phyloP scores from a whole-genome alignment of 2,888 invertebrate species.

The Nowickia ferox region DNA sequence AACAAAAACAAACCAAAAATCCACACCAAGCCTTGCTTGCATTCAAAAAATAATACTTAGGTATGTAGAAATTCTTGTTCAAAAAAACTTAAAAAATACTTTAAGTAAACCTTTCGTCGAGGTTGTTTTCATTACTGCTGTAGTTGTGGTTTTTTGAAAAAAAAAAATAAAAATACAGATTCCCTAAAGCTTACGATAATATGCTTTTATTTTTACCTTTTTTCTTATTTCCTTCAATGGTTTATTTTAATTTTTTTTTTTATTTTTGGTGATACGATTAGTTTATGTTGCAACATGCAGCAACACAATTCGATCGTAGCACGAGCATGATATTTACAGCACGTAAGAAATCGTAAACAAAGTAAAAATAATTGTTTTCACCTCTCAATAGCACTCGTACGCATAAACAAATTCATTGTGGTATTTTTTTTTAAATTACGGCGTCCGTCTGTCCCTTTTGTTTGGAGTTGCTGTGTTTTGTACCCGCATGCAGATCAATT shows the following conservation, averaged over 20 bases:
- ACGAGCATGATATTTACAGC: slow-evolving; percentile 59
- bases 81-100: slow-evolving; percentile 4
- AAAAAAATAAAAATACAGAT: slow-evolving; percentile 9
- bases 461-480: slow-evolving; percentile 22
- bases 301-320: slow-evolving; percentile 48
- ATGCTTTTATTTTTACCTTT: slow-evolving; percentile 9
- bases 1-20: not conserved
- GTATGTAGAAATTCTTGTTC: slow-evolving; percentile 9
- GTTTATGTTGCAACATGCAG: slow-evolving; percentile 44
- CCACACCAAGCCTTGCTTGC: slow-evolving; percentile 44
- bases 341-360: slow-evolving; percentile 68
- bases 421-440: not conserved
- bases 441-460: slow-evolving; percentile 6
- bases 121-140: slow-evolving; percentile 28
- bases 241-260: slow-evolving; percentile 1
- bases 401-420: slow-evolving; percentile 49
- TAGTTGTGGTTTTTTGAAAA: slow-evolving; percentile 28
- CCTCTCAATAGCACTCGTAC: slow-evolving; percentile 60
- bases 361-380: slow-evolving; percentile 71
- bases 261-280: slow-evolving; percentile 15
- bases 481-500: slow-evolving; percentile 28
- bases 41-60: not conserved
- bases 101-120: slow-evolving; percentile 30
- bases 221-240: slow-evolving; percentile 30
- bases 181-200: slow-evolving; percentile 64